Percentiles rank a stretch among this genome's conserved stretches.
Conservation (phyloP, 37 sponge, comb jelly and placozoan species). For the Bolinopsis microptera region DNA sequence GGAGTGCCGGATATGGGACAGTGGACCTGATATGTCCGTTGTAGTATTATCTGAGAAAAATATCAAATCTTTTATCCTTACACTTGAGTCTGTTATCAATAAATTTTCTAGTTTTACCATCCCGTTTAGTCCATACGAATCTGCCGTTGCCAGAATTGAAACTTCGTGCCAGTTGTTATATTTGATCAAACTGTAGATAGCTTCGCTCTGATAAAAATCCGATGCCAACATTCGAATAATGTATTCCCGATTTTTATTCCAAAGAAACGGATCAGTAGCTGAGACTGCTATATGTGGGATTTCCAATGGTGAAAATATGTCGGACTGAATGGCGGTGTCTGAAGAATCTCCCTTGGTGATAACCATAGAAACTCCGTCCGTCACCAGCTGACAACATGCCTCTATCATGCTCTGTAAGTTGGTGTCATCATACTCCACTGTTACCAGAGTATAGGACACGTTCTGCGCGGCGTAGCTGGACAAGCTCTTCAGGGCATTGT, state of each 20-base stretch:
- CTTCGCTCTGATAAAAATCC: neutral
- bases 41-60: neutral
- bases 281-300: neutral
- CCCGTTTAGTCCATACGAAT: neutral
- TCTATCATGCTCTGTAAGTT: neutral
- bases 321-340: neutral
- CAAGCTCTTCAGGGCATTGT: neutral
- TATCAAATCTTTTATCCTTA: neutral
- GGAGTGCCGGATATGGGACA: neutral
- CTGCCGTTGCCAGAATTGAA: neutral
- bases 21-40: neutral
- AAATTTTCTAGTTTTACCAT: slow-evolving; percentile 30
- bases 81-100: neutral
- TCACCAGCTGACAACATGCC: neutral
- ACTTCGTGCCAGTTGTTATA: neutral
- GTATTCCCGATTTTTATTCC: neutral
- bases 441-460: neutral
- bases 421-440: neutral
- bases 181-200: neutral
- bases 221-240: neutral
- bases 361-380: neutral
- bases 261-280: slow-evolving; percentile 5
- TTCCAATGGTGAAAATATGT: neutral
- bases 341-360: neutral
- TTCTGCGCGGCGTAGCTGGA: neutral